Evolutionary conservation across 2,113 vertebrate species (phyloP).

Genomic region (Mobula birostris): DNA sequence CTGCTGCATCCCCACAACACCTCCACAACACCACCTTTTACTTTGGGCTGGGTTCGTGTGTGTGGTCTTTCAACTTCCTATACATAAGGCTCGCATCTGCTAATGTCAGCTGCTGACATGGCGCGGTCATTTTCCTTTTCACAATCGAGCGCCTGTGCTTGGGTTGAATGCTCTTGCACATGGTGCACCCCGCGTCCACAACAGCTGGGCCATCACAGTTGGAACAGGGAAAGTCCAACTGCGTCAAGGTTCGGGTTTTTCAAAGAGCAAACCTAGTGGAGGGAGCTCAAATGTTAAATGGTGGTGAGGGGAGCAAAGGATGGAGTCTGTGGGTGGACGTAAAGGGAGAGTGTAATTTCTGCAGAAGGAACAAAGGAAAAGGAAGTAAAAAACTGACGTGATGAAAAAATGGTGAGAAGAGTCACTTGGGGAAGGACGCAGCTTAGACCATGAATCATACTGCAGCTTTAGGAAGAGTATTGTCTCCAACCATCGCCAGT

Average conservation of each 20-base stretch:
- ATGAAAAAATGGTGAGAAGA: not conserved
- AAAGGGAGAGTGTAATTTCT: not conserved
- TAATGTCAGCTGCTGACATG: slow-evolving; percentile 15
- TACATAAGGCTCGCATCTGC: slow-evolving; percentile 2
- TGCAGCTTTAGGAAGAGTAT: too few species aligned
- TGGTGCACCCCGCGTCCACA: not conserved
- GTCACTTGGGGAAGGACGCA: not conserved
- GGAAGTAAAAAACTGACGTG: not conserved
- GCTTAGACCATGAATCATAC: not conserved
- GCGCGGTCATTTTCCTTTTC: not conserved
- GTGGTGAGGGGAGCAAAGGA: not conserved
- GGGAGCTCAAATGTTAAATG: too few species aligned
- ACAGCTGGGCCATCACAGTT: not conserved
- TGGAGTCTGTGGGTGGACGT: too few species aligned
- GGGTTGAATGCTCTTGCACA: not conserved
- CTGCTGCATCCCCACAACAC: not conserved
- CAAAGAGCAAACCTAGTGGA: not conserved
- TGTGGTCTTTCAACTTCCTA: not conserved
- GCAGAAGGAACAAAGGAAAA: not conserved
- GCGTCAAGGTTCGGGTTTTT: not conserved
- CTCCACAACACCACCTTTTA: not conserved
- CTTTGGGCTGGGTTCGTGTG: not conserved
- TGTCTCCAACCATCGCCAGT: too few species aligned
- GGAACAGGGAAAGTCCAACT: not conserved
- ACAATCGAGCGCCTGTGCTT: slow-evolving; percentile 1